Base-by-base conservation (phyloP, 2,888 invertebrate genomes). In the Liopterus haemorrhoidalis region DNA sequence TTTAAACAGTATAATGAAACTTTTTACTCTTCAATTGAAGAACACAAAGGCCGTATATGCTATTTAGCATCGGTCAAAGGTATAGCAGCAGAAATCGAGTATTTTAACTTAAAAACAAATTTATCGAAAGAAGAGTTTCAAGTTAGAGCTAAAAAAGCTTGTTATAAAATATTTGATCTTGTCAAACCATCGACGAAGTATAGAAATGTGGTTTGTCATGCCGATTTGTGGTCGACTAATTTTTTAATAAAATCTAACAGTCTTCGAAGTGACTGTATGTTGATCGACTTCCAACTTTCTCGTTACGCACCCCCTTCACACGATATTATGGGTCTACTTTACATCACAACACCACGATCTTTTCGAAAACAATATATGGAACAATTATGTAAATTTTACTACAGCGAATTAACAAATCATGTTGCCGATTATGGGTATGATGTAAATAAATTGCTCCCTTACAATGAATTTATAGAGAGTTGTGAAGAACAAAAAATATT, bases 181-280 rank as follows among this genome's bases (percentile, higher is more conserved):
- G 59, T 60, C 4, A 65, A 70, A 45, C 59, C 62, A 8, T 66
- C 71, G 16, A 38, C 62, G 43, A 60, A 62, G 49, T 60, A 69
- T 54, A 61, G 69, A 25, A 76, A 75, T 49, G 79, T 76, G 0
- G 61, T 79, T 3, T 75, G 74, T 28, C 81, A 81, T 54, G 72
- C 78, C 1, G 80, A 80, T 65, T 61, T 79, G 4, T 81, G 80
- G 79, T 73, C 74, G 24, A 78, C 78, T 46, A 81, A 81, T 56
- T 60, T 78, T 8, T 65, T 78, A 63, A 76, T 77, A 51, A 68
- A 64, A 50, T 14, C 39, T 3, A 28, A 49, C 12, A 19, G 8
- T 11, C 31, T 33, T 12, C 46, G 35, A 6, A 14, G 19, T 24
- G 42, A 46, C 4, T 41, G 24, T 39, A 22, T 49, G 15, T 9